A percentile compares a stretch with the other conserved stretches of the same genome.
phyloP scores from a whole-genome alignment of 2,113 vertebrate genomes.

The Sprattus sprattus region DNA sequence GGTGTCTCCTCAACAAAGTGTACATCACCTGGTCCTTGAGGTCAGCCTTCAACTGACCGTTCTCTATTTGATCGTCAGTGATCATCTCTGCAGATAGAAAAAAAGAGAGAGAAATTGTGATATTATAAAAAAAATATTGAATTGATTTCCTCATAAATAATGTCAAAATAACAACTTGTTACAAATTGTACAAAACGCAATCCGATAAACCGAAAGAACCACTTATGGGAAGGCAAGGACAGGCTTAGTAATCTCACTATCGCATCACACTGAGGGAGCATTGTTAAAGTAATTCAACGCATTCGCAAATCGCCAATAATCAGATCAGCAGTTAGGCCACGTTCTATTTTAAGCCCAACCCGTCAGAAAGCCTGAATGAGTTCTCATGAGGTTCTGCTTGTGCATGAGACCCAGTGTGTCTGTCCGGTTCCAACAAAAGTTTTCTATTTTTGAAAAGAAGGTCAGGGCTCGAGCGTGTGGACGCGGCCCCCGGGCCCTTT shows the following conservation, averaged over 20 bases:
- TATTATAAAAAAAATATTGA: neutral
- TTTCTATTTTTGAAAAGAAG: slow-evolving; percentile 62
- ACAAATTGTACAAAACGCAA: no score
- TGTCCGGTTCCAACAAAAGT: slow-evolving; percentile 53
- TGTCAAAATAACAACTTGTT: neutral
- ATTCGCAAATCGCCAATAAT: neutral
- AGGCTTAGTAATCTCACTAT: neutral
- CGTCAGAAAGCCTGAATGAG: slow-evolving; percentile 2
- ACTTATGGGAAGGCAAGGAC: no score
- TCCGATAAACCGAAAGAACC: no score
- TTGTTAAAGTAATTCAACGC: neutral
- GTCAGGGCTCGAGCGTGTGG: slow-evolving; percentile 52
- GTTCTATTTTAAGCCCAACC: slow-evolving; percentile 18
- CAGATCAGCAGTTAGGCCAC: slow-evolving; percentile 18
- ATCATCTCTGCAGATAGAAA: slow-evolving; percentile 80
- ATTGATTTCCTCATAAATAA: neutral
- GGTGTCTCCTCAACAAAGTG: slow-evolving; percentile 91
- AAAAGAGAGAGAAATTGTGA: neutral
- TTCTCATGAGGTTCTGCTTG: slow-evolving; percentile 39
- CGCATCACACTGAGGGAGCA: neutral
- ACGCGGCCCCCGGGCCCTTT: slow-evolving; percentile 49
- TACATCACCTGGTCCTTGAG: slow-evolving; percentile 96
- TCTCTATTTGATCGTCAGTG: slow-evolving; percentile 92
- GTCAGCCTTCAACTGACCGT: slow-evolving; percentile 86
- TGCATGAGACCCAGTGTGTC: slow-evolving; percentile 22